phyloP scores from a whole-genome alignment of 2,888 invertebrate genomes.

The Pomacea canaliculata region DNA sequence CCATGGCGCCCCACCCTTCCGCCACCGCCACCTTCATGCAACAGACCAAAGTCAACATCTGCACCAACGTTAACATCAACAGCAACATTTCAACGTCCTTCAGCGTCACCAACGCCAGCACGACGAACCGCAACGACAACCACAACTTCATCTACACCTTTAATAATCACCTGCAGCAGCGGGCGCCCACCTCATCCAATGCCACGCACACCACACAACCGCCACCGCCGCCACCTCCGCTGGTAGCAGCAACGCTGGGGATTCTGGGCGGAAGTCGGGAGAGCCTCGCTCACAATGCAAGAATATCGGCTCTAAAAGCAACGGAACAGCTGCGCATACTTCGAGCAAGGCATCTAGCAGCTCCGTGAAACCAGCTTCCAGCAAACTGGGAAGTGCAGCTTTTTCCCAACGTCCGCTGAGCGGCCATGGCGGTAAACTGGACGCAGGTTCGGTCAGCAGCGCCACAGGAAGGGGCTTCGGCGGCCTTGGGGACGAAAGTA shows the following conservation, averaged over 20 bases:
- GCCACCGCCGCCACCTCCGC: not conserved
- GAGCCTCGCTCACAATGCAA: not conserved
- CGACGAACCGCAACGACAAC: constrained; percentile 21
- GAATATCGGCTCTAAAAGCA: too few species aligned
- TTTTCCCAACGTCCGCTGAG: not conserved
- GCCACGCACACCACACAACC: not conserved
- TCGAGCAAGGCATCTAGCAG: too few species aligned
- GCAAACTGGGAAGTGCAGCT: not conserved
- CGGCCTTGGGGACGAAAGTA: not conserved
- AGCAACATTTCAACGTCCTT: constrained; percentile 22
- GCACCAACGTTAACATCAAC: constrained; percentile 28
- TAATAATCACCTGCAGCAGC: constrained; percentile 8
- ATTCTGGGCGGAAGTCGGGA: not conserved
- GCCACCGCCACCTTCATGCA: constrained; percentile 18
- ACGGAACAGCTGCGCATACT: too few species aligned
- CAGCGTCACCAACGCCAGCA: constrained; percentile 19
- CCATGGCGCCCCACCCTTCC: constrained; percentile 22
- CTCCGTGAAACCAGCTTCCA: too few species aligned
- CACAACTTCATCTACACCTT: constrained; percentile 14
- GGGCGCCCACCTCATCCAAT: not conserved
- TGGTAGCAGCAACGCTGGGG: not conserved
- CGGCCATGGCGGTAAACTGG: not conserved
- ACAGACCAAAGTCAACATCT: constrained; percentile 27
- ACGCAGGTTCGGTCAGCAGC: not conserved
- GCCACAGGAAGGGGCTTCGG: too few species aligned